A percentile compares a stretch with the other conserved stretches of the same genome.
phyloP scores from a whole-genome alignment of 2,797 vertebrate species.

The Tarsius wallacei region DNA sequence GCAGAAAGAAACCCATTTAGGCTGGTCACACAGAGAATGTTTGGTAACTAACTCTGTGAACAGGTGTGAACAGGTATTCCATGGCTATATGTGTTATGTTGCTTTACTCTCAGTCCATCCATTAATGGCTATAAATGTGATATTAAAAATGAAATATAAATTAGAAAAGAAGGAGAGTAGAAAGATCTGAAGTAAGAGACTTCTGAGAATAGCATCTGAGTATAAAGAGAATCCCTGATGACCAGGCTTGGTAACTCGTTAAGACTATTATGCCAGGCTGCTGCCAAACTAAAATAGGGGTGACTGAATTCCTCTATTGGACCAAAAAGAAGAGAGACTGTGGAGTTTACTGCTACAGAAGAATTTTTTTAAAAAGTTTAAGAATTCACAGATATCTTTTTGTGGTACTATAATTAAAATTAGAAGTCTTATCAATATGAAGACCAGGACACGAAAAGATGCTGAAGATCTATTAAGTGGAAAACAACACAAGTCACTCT shows the following conservation, averaged over 20 bases:
- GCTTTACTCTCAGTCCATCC: conserved; percentile 29
- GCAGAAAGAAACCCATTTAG: background rate
- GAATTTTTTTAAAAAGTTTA: background rate
- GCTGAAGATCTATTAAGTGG: background rate
- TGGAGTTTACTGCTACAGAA: background rate
- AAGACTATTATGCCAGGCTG: background rate
- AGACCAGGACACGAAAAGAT: conserved; percentile 51
- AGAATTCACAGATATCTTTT: background rate
- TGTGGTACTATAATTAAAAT: conserved; percentile 51
- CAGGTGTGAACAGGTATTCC: background rate
- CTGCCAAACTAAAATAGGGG: background rate
- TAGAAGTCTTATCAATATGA: conserved; percentile 45
- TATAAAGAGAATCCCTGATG: background rate
- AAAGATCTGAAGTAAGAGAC: conserved; percentile 14
- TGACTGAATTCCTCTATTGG: background rate
- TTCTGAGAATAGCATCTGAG: background rate
- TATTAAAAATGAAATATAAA: background rate
- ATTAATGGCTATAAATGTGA: background rate
- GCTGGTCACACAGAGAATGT: background rate
- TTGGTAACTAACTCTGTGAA: background rate
- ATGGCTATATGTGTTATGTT: background rate
- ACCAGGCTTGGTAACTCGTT: background rate
- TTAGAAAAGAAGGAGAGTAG: background rate
- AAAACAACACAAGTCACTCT: conserved; percentile 24
- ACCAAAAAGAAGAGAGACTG: background rate